phyloP scores from a whole-genome alignment of 2,797 vertebrate species.

The Propithecus deckenii region DNA sequence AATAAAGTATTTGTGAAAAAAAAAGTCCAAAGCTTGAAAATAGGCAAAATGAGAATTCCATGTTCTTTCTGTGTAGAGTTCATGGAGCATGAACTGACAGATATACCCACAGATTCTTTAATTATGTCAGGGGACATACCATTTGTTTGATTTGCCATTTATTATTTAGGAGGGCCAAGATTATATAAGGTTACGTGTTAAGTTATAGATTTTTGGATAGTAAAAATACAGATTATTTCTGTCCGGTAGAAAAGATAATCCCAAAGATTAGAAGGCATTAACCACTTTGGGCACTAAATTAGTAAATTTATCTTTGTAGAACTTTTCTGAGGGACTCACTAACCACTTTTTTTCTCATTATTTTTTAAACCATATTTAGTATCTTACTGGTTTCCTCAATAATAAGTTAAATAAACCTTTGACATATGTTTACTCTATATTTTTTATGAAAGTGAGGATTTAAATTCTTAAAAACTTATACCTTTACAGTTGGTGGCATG shows the following conservation, averaged over 20 bases:
- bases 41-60: neutral
- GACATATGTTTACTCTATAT: neutral
- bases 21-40: neutral
- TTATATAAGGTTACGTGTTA: neutral
- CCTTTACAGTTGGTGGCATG: neutral
- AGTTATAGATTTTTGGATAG: neutral
- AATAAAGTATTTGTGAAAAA: neutral
- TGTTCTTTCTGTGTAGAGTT: neutral
- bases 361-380: neutral
- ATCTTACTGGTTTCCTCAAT: neutral
- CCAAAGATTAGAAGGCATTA: neutral
- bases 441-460: neutral
- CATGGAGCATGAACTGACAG: neutral
- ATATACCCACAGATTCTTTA: neutral
- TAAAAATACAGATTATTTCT: neutral
- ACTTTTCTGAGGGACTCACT: neutral
- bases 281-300: neutral
- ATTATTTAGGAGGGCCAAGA: neutral
- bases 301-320: neutral
- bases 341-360: neutral
- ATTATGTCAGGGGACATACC: neutral
- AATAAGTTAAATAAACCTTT: neutral
- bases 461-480: neutral
- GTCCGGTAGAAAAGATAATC: neutral
- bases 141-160: neutral